A percentile compares a stretch with the other conserved stretches of the same genome.
Conservation (phyloP, 1,140 invertebrate species). For the Brachionus asplanchnoidis region DNA sequence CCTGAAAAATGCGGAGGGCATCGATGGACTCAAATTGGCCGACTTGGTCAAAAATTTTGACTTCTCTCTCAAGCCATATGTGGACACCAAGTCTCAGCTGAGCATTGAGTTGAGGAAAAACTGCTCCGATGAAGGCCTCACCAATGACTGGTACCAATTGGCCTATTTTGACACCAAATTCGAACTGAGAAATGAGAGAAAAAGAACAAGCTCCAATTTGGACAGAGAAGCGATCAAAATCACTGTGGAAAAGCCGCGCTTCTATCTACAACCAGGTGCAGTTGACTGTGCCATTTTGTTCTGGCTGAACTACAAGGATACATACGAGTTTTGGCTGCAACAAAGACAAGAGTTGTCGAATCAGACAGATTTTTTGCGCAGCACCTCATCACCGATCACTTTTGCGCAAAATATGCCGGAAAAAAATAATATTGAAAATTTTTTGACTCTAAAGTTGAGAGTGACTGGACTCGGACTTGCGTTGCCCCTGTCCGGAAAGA, state of each 20-base stretch:
- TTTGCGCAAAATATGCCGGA: background rate
- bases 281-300: conserved; percentile 88
- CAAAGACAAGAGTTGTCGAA: conserved; percentile 62
- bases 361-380: background rate
- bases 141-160: conserved; percentile 90
- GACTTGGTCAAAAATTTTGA: background rate
- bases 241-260: conserved; percentile 78
- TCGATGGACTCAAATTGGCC: background rate
- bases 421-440: background rate
- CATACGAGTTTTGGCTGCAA: conserved; percentile 97
- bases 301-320: conserved; percentile 96
- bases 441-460: conserved; percentile 25
- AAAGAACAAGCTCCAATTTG: conserved; percentile 49
- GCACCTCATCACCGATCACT: background rate
- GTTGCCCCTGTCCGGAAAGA: background rate
- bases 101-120: conserved; percentile 77
- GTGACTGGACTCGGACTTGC: conserved; percentile 39
- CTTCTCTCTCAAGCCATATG: conserved; percentile 70
- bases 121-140: conserved; percentile 65
- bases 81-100: conserved; percentile 84
- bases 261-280: conserved; percentile 89
- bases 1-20: background rate
- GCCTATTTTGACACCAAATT: conserved; percentile 94
- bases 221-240: conserved; percentile 91
- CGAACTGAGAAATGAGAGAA: conserved; percentile 60